These are phyloP conservation scores for Pachliopta kotzebuea DNA, from an alignment of 2,888 invertebrate genomes.

Conservation along the genomic window DNA sequence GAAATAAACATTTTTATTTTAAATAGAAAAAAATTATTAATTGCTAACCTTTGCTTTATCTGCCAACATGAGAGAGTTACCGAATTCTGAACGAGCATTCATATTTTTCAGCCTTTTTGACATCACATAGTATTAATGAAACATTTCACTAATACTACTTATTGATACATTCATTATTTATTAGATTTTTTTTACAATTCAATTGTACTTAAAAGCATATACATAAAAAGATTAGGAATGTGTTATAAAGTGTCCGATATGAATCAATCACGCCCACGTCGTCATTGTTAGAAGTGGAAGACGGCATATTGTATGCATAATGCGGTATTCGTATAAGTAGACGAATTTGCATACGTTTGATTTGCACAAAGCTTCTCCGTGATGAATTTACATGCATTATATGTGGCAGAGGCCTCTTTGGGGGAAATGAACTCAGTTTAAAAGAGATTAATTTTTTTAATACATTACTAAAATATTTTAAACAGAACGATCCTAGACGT, in stretches of 20 bases:
- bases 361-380: conserved; percentile 10
- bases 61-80: too few species aligned
- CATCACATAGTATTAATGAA: too few species aligned
- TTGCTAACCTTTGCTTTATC: too few species aligned
- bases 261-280: conserved; percentile 22
- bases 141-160: too few species aligned
- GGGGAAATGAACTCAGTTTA: conserved; percentile 4
- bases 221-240: conserved; percentile 6
- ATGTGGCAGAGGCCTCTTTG: conserved; percentile 5
- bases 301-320: conserved; percentile 20
- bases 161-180: too few species aligned
- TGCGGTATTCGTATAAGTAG: conserved; percentile 13
- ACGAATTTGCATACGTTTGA: conserved; percentile 17
- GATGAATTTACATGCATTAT: conserved; percentile 21
- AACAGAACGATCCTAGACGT: too few species aligned
- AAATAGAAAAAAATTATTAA: too few species aligned
- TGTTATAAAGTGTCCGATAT: conserved; percentile 8
- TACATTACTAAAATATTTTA: too few species aligned
- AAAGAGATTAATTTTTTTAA: too few species aligned
- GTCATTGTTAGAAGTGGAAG: conserved; percentile 20
- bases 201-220: not conserved
- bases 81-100: too few species aligned
- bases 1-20: too few species aligned
- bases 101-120: too few species aligned
- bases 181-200: not conserved